Conservation (phyloP, 2,113 vertebrate genomes). For the Ranitomeya imitator region DNA sequence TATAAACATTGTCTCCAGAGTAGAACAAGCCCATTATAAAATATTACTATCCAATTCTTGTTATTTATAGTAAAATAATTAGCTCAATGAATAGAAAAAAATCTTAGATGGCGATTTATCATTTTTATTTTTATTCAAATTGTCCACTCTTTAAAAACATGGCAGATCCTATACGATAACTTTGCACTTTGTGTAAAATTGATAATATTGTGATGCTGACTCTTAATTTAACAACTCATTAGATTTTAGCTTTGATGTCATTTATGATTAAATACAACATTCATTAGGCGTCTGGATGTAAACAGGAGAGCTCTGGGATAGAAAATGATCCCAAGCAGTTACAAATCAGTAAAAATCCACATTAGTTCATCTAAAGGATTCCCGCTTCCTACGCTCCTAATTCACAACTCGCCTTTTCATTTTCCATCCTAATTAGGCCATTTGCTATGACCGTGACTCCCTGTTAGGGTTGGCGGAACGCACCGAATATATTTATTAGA, state of each 20-base stretch:
- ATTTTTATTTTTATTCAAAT: constrained; percentile 58
- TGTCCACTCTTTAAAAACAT: constrained; percentile 62
- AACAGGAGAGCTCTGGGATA: not conserved
- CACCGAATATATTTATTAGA: too few species aligned
- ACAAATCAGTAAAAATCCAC: not conserved
- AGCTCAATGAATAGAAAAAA: not conserved
- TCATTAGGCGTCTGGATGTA: constrained; percentile 58
- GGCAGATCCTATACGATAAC: constrained; percentile 61
- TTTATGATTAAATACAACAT: constrained; percentile 56
- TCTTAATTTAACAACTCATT: constrained; percentile 71
- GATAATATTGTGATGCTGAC: constrained; percentile 61
- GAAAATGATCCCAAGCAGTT: not conserved
- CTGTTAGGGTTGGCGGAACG: too few species aligned
- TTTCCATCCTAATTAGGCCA: not conserved
- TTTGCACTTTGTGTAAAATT: constrained; percentile 64
- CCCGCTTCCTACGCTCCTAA: not conserved
- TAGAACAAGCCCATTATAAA: too few species aligned
- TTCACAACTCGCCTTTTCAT: not conserved
- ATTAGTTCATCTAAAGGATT: not conserved
- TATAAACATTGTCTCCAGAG: too few species aligned
- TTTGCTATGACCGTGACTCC: not conserved
- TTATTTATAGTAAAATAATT: constrained; percentile 43
- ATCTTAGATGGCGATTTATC: constrained; percentile 66
- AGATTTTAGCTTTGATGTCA: constrained; percentile 59
- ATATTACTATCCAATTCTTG: not conserved